A percentile compares a stretch with the other conserved stretches of the same genome.
Conservation (phyloP, 2,888 invertebrate genomes). For the Ramazzottius varieornatus region DNA sequence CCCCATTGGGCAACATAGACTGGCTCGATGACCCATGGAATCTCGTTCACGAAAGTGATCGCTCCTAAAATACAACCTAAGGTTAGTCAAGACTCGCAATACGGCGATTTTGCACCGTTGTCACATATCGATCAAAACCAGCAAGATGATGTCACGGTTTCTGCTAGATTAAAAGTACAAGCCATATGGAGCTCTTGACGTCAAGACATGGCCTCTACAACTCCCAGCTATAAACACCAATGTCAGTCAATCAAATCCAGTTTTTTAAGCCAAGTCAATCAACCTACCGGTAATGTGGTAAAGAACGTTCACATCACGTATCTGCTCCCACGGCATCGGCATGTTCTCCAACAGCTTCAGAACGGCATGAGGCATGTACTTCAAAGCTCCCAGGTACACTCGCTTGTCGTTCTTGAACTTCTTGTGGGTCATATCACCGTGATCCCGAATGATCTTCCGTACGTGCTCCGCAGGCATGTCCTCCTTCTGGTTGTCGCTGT, state of each 20-base stretch:
- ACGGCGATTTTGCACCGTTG: no score
- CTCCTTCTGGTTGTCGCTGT: slow-evolving; percentile 94
- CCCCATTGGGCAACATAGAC: slow-evolving; percentile 99
- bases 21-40: slow-evolving; percentile 97
- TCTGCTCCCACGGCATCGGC: slow-evolving; percentile 99
- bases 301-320: slow-evolving; percentile 80
- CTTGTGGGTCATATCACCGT: slow-evolving; percentile 96
- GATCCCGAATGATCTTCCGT: slow-evolving; percentile 90
- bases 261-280: no score
- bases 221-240: no score
- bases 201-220: no score
- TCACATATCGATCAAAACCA: no score
- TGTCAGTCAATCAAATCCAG: no score
- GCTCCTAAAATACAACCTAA: slow-evolving; percentile 36
- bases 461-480: slow-evolving; percentile 99
- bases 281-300: slow-evolving; percentile 59
- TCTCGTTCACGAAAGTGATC: slow-evolving; percentile 98
- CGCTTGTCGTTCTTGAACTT: slow-evolving; percentile 96
- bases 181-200: no score
- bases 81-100: no score
- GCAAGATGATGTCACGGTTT: no score
- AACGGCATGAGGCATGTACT: slow-evolving; percentile 99
- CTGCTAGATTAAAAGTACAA: no score
- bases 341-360: slow-evolving; percentile 95
- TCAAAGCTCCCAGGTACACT: slow-evolving; percentile 81